Evolutionary conservation across 2,113 vertebrate species (phyloP), one percentile per base, ranked within the genome.

Genomic region (Dipodomys merriami): DNA sequence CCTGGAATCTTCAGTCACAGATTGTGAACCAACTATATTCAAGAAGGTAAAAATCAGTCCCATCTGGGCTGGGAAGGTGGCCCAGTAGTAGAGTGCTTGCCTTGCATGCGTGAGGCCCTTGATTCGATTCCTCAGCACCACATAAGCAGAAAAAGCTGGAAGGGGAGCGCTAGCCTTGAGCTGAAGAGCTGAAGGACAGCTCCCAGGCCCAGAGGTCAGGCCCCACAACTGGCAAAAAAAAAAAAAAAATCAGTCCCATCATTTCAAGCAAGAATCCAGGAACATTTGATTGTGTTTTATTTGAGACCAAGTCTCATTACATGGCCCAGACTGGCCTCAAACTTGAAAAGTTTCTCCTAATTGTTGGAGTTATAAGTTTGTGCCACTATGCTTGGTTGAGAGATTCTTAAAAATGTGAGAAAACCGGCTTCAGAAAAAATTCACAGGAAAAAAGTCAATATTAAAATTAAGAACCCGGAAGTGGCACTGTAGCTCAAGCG

Each of bases 401-500:
- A 94, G 85, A 57, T 29, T 90, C 44, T 86, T 30, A 65, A 77
- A 57, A 60, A 35, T 46, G 23, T 83, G 67, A 57, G 25, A 69
- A 87, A 72, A 44, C 6, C 62, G 18, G 22, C 19, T 6, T 29
- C 0, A 39, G 71, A 7, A 87, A 39, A 90, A 90, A 57, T 87
- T 74, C 22, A 74, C 29, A 77, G 57, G 6, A 89, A 83, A 86
- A 86, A 27, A 22, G 13, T 7, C 5, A 74, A 9, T 15, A 49
- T 19, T 60, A 91, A 88, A 83, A 82, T 53, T 83, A 44, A 80
- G 67, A 90, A 76, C 71, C 69, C 33, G 74, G 39, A 39, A 39
- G 39, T 39, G 39, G 39, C 39, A 39, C 39, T 39, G 39, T 39
- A 39, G 39, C 39, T 39, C 39, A 39, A 39, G 39, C 0, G 39